A percentile compares a stretch with the other conserved stretches of the same genome.
Conservation (phyloP, 92 coral and sea anemone species). For the Scolanthus callimorphus region DNA sequence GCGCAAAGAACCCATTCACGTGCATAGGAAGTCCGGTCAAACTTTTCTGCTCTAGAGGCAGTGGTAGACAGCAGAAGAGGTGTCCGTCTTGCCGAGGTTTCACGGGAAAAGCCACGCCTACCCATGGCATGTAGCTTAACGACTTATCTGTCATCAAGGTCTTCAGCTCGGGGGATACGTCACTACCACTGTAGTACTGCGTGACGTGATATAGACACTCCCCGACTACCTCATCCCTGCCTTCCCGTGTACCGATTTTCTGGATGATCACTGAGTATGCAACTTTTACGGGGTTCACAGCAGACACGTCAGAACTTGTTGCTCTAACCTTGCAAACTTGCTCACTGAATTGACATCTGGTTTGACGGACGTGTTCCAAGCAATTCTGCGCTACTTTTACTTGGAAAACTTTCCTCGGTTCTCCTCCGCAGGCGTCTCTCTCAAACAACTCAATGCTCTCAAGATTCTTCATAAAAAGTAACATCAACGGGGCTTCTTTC, state of each 20-base stretch:
- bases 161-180: constrained; percentile 31
- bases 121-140: constrained; percentile 70
- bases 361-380: constrained; percentile 30
- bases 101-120: constrained; percentile 83
- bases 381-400: constrained; percentile 58
- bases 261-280: constrained; percentile 36
- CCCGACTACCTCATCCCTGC: neutral
- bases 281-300: constrained; percentile 29
- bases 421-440: constrained; percentile 14
- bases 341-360: constrained; percentile 41
- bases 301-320: constrained; percentile 1
- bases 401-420: constrained; percentile 44
- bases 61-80: constrained; percentile 69
- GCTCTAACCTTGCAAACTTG: constrained; percentile 9
- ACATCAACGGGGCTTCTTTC: constrained; percentile 55
- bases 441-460: constrained; percentile 56
- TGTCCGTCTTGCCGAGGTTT: constrained; percentile 41
- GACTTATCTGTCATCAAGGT: constrained; percentile 32
- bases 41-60: constrained; percentile 60
- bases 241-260: constrained; percentile 6
- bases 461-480: constrained; percentile 63
- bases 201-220: constrained; percentile 49
- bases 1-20: constrained; percentile 76
- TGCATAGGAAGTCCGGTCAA: constrained; percentile 81
- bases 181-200: constrained; percentile 38